phyloP scores from a whole-genome alignment of 2,888 invertebrate genomes.

The Philereme transversata region DNA sequence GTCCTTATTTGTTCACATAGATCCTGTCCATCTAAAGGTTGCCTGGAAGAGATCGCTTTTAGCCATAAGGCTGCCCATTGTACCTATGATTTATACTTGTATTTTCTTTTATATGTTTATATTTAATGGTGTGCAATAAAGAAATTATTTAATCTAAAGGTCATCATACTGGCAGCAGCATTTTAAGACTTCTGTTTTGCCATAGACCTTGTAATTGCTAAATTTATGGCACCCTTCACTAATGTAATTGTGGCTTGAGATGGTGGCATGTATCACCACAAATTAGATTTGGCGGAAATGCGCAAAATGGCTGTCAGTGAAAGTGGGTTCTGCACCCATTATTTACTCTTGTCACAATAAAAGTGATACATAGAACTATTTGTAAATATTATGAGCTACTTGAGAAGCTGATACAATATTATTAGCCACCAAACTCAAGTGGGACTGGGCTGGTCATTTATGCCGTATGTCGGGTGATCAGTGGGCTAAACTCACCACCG shows the following conservation, averaged over 20 bases:
- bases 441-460: too few relatives aligned
- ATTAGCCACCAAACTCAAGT: too few relatives aligned
- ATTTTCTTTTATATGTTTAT: neutral
- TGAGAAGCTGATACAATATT: too few relatives aligned
- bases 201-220: slow-evolving; percentile 76
- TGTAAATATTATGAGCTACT: too few relatives aligned
- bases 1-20: too few relatives aligned
- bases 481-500: too few relatives aligned
- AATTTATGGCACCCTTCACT: slow-evolving; percentile 78
- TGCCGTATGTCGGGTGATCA: too few relatives aligned
- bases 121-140: neutral
- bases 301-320: slow-evolving; percentile 65
- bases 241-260: slow-evolving; percentile 75
- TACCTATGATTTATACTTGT: neutral
- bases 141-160: neutral
- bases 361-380: too few relatives aligned
- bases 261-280: slow-evolving; percentile 76
- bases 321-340: slow-evolving; percentile 46
- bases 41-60: too few relatives aligned
- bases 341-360: slow-evolving; percentile 37
- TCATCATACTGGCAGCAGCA: slow-evolving; percentile 43
- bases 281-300: slow-evolving; percentile 70
- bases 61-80: too few relatives aligned
- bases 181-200: slow-evolving; percentile 66
- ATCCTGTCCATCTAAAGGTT: too few relatives aligned